A percentile compares a stretch with the other conserved stretches of the same genome.
These are phyloP conservation scores for Lathamus discolor DNA, from an alignment of 2,113 vertebrate species.

Conservation along the genomic window DNA sequence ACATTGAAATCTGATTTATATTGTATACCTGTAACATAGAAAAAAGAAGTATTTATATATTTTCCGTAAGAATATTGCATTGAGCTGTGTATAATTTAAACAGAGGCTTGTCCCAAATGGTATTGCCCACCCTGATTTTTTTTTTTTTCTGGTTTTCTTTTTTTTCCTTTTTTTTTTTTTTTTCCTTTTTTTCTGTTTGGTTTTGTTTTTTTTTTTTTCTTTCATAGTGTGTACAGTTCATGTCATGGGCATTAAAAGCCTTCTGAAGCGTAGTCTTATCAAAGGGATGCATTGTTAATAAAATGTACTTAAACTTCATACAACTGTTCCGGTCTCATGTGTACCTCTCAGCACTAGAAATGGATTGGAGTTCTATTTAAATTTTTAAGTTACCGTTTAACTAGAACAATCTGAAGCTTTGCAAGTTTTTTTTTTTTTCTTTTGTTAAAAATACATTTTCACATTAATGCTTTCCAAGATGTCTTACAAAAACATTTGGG, in stretches of 20 bases:
- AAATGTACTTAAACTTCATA: constrained; percentile 81
- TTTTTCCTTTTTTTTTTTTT: constrained; percentile 70
- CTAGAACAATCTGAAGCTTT: background rate
- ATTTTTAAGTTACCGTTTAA: background rate
- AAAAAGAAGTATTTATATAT: constrained; percentile 98
- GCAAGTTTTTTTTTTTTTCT: background rate
- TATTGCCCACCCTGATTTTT: constrained; percentile 84
- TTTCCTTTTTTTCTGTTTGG: constrained; percentile 62
- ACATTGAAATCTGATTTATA: constrained; percentile 92
- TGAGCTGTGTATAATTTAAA: constrained; percentile 87
- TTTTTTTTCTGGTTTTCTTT: constrained; percentile 26
- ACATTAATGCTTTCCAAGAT: background rate
- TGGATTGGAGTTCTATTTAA: background rate
- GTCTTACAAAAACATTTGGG: background rate
- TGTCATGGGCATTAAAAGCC: constrained; percentile 91
- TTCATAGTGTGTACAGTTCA: constrained; percentile 95
- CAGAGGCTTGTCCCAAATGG: constrained; percentile 78
- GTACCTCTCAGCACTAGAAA: background rate
- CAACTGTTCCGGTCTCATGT: constrained; percentile 28
- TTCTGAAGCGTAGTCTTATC: constrained; percentile 90
- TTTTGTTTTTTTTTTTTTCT: constrained; percentile 42
- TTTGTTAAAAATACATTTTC: background rate
- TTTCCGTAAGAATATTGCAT: constrained; percentile 96
- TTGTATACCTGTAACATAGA: constrained; percentile 98
- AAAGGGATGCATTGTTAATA: constrained; percentile 98